phyloP scores from a whole-genome alignment of 2,888 invertebrate genomes.

The Sussaba pulchella region DNA sequence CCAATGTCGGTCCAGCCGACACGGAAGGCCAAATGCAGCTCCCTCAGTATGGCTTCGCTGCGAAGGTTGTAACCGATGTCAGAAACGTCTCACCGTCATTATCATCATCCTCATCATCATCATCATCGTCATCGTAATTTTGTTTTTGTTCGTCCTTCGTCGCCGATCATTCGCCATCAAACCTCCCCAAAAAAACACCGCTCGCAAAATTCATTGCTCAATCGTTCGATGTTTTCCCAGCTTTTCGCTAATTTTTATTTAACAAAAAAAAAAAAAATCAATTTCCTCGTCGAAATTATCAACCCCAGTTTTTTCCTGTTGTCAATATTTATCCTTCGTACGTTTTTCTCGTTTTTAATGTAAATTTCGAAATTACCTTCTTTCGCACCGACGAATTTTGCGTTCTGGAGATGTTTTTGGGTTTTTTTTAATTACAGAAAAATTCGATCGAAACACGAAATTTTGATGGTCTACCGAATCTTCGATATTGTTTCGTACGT shows the following conservation, averaged over 20 bases:
- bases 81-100: slow-evolving; percentile 46
- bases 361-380: too few species aligned
- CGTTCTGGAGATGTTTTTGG: too few species aligned
- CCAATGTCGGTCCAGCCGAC: slow-evolving; percentile 94
- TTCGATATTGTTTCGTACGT: slow-evolving; percentile 1
- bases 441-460: not conserved
- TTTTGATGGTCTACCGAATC: not conserved
- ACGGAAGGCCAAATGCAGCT: slow-evolving; percentile 90
- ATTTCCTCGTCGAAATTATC: too few species aligned
- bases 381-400: too few species aligned
- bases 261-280: too few species aligned
- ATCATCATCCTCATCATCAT: slow-evolving; percentile 47
- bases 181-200: not conserved
- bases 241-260: slow-evolving; percentile 39
- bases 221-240: slow-evolving; percentile 57
- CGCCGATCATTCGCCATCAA: slow-evolving; percentile 15
- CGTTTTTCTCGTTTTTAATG: too few species aligned
- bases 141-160: slow-evolving; percentile 32
- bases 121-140: slow-evolving; percentile 33
- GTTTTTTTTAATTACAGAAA: not conserved
- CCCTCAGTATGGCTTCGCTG: slow-evolving; percentile 88
- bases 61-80: slow-evolving; percentile 88
- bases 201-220: slow-evolving; percentile 57
- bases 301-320: slow-evolving; percentile 15
- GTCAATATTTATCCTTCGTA: slow-evolving; percentile 19